Percentiles rank a stretch among this genome's conserved stretches.
phyloP scores from a whole-genome alignment of 2,113 vertebrate species.

The Azemiops feae region DNA sequence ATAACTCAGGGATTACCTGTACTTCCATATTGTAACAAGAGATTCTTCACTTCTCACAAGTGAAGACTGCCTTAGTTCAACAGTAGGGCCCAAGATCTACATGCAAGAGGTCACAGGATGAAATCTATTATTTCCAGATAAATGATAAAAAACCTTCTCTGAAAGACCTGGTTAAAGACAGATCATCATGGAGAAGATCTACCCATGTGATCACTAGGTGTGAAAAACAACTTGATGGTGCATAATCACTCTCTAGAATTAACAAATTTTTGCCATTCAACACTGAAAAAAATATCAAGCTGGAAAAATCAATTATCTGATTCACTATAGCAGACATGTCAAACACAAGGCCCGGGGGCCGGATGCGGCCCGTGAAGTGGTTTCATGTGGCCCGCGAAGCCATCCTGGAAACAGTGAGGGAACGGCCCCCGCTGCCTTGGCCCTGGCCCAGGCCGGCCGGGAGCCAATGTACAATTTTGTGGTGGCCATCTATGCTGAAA shows the following conservation, averaged over 20 bases:
- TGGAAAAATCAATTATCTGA: not conserved
- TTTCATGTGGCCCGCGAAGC: too few species aligned
- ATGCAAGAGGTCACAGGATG: not conserved
- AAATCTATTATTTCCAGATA: not conserved
- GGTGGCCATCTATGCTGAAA: too few species aligned
- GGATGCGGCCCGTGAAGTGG: too few species aligned
- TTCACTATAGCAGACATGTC: too few species aligned
- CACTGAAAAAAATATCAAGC: not conserved
- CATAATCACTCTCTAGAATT: not conserved
- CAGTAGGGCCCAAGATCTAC: not conserved
- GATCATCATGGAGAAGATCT: not conserved
- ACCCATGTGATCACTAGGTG: not conserved
- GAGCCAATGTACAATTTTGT: too few species aligned
- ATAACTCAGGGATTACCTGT: too few species aligned
- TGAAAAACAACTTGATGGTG: not conserved
- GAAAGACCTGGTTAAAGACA: not conserved
- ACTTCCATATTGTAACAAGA: not conserved
- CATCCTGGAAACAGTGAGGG: too few species aligned
- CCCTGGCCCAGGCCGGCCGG: too few species aligned
- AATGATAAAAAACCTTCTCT: not conserved
- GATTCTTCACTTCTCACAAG: too few species aligned
- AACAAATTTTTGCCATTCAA: not conserved
- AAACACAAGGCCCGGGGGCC: too few species aligned
- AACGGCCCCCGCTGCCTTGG: too few species aligned
- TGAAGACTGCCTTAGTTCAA: not conserved